Percentiles rank a stretch among this genome's conserved stretches.
Evolutionary conservation across 2,888 invertebrate genomes (phyloP).

Genomic region (Drosophila maculinotata): DNA sequence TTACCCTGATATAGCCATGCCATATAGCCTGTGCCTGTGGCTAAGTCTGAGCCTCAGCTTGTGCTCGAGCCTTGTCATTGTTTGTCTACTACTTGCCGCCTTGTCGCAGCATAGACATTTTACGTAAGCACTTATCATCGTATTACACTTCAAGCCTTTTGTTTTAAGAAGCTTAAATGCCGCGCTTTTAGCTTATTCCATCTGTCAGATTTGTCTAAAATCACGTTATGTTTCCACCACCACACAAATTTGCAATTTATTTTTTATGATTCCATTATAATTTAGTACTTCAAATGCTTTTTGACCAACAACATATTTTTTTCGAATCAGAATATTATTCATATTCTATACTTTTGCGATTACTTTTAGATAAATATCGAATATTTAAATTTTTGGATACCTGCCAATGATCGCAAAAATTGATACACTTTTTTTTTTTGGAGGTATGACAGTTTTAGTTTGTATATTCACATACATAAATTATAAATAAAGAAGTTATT

Average conservation of each 20-base stretch:
- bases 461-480: too few relatives aligned
- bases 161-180: constrained; percentile 49
- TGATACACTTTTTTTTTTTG: too few relatives aligned
- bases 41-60: constrained; percentile 1
- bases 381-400: too few relatives aligned
- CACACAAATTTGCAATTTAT: constrained; percentile 5
- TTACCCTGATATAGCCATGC: constrained; percentile 12
- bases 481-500: too few relatives aligned
- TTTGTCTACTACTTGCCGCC: constrained; percentile 68
- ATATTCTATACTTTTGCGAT: too few relatives aligned
- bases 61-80: constrained; percentile 50
- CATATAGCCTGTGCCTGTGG: constrained; percentile 6
- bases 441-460: too few relatives aligned
- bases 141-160: constrained; percentile 74
- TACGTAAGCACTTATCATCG: constrained; percentile 73
- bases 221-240: constrained; percentile 12
- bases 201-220: constrained; percentile 32
- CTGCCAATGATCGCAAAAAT: too few relatives aligned
- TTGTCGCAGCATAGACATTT: constrained; percentile 61
- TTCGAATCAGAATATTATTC: too few relatives aligned
- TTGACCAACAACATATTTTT: not conserved
- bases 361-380: too few relatives aligned
- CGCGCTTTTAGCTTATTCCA: constrained; percentile 39
- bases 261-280: constrained; percentile 13
- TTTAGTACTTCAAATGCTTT: not conserved